Evolutionary conservation across 2,113 vertebrate genomes (phyloP).

Genomic region (Lampris megalopsis): DNA sequence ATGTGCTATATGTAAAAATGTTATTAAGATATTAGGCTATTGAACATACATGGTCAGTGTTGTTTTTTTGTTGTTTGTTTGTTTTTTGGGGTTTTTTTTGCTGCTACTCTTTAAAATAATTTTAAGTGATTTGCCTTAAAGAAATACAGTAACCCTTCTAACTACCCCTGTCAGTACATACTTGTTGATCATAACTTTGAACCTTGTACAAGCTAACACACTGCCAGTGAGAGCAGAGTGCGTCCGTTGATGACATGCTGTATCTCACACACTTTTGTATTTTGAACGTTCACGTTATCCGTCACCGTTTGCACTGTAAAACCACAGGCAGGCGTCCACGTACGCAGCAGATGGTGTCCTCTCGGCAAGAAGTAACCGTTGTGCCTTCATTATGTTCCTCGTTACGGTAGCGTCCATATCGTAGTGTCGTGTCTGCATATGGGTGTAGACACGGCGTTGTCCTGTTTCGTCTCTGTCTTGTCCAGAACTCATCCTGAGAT

Average conservation of each 20-base stretch:
- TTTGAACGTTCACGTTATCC: slow-evolving; percentile 24
- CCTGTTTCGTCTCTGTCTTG: slow-evolving; percentile 23
- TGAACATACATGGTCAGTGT: slow-evolving; percentile 85
- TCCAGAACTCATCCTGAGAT: no score
- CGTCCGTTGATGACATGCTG: slow-evolving; percentile 20
- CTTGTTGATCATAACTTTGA: slow-evolving; percentile 5
- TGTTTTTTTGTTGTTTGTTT: slow-evolving; percentile 69
- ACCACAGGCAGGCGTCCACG: slow-evolving; percentile 33
- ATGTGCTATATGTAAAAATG: slow-evolving; percentile 82
- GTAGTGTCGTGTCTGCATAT: slow-evolving; percentile 62
- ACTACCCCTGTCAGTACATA: slow-evolving; percentile 22
- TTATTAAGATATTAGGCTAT: slow-evolving; percentile 84
- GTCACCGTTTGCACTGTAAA: slow-evolving; percentile 67
- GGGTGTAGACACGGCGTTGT: slow-evolving; percentile 26
- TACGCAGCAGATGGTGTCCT: slow-evolving; percentile 46
- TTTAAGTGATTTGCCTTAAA: slow-evolving; percentile 84
- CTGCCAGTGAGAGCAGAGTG: slow-evolving; percentile 38
- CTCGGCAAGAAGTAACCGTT: slow-evolving; percentile 48
- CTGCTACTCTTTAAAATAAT: slow-evolving; percentile 84
- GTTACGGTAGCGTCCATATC: slow-evolving; percentile 48
- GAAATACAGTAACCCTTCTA: slow-evolving; percentile 79
- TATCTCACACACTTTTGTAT: slow-evolving; percentile 43
- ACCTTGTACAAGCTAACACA: slow-evolving; percentile 32
- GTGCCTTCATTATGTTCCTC: slow-evolving; percentile 70
- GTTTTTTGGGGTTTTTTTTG: slow-evolving; percentile 71